Base-by-base conservation (phyloP, 2,797 vertebrate genomes). In the Triplophysa yarkandensis region DNA sequence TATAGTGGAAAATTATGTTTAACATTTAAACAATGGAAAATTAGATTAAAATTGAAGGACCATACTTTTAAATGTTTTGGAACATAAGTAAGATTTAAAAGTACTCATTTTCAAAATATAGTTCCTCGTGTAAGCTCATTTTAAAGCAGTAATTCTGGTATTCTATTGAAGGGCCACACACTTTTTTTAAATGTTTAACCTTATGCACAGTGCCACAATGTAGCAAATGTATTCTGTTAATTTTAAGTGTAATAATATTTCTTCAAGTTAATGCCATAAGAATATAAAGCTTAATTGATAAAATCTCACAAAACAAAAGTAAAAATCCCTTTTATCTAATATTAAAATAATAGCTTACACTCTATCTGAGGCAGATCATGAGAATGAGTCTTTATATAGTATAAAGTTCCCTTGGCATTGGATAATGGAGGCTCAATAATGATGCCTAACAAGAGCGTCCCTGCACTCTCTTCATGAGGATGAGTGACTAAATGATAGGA, bases 401-500 rank as follows among this genome's bases (percentile, higher is more conserved):
- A 32, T 46, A 50, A 50, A 54, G 21, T 68, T 74, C 77, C 43
- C 60, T 74, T 69, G 34, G 23, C 68, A 34, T 68, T n/a, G 52
- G 25, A 70, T 36, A 63, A 16, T 23, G 6, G 16, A 63, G 6
- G 63, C 48, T 60, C 57, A 54, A 55, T 55, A 21, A 43, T n/a
- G 57, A 52, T 54, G 65, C 6, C 64, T 52, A 13, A 57, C 8
- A 67, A 36, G 46, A 71, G 52, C 7, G 6, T 66, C 63, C 21
- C 54, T 16, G 58, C 23, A 43, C 43, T 44, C 34, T 55, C 43
- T 66, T 52, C 27, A 25, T 44, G 19, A 58, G 55, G 61, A 79
- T 75, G 54, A 64, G 74, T 41, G 77, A 41, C 5, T 68, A 50
- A 67, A 75, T 48, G 50, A 46, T 68, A 60, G 60, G 46, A 58